Evolutionary conservation across 1,140 invertebrate genomes (phyloP).

Genomic region (Gerris buenoi): DNA sequence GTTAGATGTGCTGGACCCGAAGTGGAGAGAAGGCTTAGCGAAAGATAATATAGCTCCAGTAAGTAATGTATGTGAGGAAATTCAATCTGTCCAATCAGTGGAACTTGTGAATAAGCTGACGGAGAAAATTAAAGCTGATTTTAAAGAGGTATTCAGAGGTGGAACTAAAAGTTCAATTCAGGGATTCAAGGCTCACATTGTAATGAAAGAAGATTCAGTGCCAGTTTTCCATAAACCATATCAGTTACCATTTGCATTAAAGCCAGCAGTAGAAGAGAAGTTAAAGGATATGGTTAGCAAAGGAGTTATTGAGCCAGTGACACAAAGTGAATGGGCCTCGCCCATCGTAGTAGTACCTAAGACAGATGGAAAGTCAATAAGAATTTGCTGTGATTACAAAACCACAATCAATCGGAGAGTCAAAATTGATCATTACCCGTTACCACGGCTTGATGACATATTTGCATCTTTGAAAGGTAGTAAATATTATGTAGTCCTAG

Average conservation of each 20-base stretch:
- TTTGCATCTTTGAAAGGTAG: background rate
- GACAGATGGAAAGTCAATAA: background rate
- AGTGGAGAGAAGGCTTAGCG: no score
- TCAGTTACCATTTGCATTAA: background rate
- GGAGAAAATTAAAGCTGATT: no score
- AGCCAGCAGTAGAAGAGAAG: background rate
- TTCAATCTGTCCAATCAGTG: no score
- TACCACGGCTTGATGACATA: background rate
- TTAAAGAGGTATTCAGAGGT: no score
- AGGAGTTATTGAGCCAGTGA: background rate
- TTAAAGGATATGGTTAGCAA: background rate
- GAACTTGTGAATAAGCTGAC: no score
- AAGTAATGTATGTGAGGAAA: no score
- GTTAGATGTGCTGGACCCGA: no score
- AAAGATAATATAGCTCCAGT: no score
- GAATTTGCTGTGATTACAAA: background rate
- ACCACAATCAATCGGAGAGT: background rate
- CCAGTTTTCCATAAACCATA: background rate
- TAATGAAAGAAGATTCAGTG: background rate
- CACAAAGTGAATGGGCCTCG: background rate
- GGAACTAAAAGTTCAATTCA: no score
- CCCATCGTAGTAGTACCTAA: background rate
- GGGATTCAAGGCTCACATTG: background rate
- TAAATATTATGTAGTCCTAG: background rate
- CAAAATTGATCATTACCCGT: background rate